These are phyloP conservation scores for Cyphomyrmex costatus DNA, from an alignment of 1,140 invertebrate genomes.

Conservation along the genomic window DNA sequence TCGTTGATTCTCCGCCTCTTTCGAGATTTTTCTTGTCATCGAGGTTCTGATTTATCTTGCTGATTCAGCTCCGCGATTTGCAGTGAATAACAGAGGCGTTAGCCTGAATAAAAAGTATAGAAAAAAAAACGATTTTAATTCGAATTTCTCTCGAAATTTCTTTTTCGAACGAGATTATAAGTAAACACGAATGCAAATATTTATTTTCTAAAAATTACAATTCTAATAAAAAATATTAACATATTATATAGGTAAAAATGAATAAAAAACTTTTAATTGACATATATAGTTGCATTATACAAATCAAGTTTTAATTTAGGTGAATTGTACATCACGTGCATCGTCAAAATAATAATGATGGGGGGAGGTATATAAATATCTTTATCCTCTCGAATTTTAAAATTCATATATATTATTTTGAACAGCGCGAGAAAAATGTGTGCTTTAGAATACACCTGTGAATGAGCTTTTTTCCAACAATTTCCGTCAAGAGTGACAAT, in stretches of 20 bases:
- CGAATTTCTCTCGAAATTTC: neutral
- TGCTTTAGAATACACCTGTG: neutral
- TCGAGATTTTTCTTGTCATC: constrained; percentile 53
- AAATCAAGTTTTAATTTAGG: constrained; percentile 18
- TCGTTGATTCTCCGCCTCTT: constrained; percentile 41
- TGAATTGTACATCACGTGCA: neutral
- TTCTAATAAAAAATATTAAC: neutral
- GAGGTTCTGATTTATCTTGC: constrained; percentile 57
- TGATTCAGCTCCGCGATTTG: constrained; percentile 34
- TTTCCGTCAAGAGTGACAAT: neutral
- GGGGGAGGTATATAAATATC: neutral
- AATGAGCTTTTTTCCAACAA: neutral
- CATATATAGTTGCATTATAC: neutral
- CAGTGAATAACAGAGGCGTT: constrained; percentile 18
- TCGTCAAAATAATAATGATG: neutral
- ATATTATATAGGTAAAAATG: neutral
- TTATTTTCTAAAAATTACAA: neutral
- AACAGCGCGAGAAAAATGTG: neutral
- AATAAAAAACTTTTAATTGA: neutral
- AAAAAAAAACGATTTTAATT: neutral
- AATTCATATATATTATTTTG: neutral
- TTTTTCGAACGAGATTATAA: neutral
- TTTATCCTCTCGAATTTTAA: neutral
- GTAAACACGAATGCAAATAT: neutral
- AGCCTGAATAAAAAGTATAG: neutral